These are phyloP conservation scores for Synergus itoensis DNA, from an alignment of 2,888 invertebrate genomes.

Conservation along the genomic window DNA sequence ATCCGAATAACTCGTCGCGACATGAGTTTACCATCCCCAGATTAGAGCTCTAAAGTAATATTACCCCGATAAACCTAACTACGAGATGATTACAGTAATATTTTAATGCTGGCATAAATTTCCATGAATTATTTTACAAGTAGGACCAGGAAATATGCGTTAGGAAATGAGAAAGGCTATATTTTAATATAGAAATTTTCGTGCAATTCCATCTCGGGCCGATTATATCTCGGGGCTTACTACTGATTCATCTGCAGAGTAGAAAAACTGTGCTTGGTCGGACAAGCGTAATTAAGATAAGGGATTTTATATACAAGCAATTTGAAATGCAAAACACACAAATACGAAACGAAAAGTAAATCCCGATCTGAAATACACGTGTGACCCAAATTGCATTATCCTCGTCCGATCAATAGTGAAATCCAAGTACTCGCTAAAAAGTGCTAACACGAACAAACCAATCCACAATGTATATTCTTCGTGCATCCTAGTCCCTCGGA, in stretches of 20 bases:
- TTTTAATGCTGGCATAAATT: not conserved
- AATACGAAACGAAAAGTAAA: slow-evolving; percentile 26
- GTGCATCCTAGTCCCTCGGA: not conserved
- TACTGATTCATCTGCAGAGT: not conserved
- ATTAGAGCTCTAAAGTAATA: slow-evolving; percentile 27
- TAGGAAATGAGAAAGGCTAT: not conserved
- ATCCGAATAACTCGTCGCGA: slow-evolving; percentile 21
- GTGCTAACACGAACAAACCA: slow-evolving; percentile 4
- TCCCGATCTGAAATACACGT: slow-evolving; percentile 18
- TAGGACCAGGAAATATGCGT: not conserved
- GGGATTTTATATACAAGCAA: not conserved
- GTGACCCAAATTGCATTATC: slow-evolving; percentile 30
- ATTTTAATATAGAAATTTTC: not conserved
- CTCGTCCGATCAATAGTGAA: slow-evolving; percentile 20
- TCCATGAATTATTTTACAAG: not conserved
- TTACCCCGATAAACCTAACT: not conserved
- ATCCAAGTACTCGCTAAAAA: slow-evolving; percentile 21
- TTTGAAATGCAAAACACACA: slow-evolving; percentile 11
- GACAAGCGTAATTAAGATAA: slow-evolving; percentile 19
- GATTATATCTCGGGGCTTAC: not conserved
- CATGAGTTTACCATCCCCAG: not conserved
- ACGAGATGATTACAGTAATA: not conserved
- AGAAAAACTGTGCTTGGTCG: not conserved
- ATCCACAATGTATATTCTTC: not conserved
- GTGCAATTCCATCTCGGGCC: not conserved